Evolutionary conservation across 30 jellyfish, hydroid and myxozoan species (phyloP), one percentile per base, ranked within the genome.

Genomic region (Clytia hemisphaerica): DNA sequence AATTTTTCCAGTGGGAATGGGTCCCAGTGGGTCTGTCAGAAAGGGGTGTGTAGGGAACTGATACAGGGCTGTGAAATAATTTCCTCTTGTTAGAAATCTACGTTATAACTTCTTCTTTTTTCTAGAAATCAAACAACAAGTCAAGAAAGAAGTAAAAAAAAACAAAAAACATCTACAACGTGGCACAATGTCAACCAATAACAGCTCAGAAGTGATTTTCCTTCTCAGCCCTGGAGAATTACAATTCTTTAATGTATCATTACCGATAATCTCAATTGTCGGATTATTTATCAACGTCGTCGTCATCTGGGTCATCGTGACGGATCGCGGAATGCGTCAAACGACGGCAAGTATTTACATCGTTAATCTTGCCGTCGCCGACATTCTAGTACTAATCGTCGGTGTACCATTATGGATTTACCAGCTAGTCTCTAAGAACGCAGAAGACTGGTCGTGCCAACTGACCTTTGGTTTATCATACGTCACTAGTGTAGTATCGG

Each of bases 381-480:
- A 84, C 60, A 70, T 84, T 35, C 29, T 70, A 19, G 95, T 84
- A 30, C 55, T 77, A 42, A 85, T 72, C 44, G 75, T 78, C 15
- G 92, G 93, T 2, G 78, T 76, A 10, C 95, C 95, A 30, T 35
- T 84, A 26, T 84, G 95, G 95, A 37, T 84, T 15, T 72, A 61
- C 12, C 85, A 62, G 45, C 63, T 84, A 18, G 83, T 80, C 9
- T 15, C 71, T 25, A 89, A 89, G 4, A 61, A 71, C 25, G 71
- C 75, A 35, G 61, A 75, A 32, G 58, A 78, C 24, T 37, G 45
- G 18, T 21, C 61, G 18, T 84, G 95, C 38, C 95, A 84, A 72
- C 54, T 77, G 10, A 84, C 90, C 40, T 84, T 73, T 65, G 95
- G 95, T 4, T 55, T 84, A 14, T 15, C 84, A 5, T 82, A 66